Evolutionary conservation across 2,888 invertebrate genomes (phyloP).

Genomic region (Clistopyga incitator): DNA sequence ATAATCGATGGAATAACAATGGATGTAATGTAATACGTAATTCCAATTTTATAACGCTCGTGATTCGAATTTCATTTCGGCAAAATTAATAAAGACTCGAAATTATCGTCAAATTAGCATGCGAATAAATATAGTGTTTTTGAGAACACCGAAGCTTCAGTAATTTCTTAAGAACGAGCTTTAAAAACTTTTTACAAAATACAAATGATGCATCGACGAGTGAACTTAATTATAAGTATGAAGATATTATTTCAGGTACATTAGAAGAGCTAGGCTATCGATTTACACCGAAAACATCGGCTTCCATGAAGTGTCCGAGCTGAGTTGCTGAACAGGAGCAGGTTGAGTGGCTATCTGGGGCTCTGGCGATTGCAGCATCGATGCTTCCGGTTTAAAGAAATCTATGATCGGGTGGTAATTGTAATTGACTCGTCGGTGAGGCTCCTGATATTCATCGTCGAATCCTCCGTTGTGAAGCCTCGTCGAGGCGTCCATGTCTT

Average conservation of each 20-base stretch:
- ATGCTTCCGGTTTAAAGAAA: slow-evolving; percentile 87
- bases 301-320: slow-evolving; percentile 77
- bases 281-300: slow-evolving; percentile 79
- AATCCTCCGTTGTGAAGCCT: slow-evolving; percentile 78
- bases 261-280: slow-evolving; percentile 53
- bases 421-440: slow-evolving; percentile 89
- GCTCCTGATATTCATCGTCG: slow-evolving; percentile 81
- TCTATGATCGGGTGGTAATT: slow-evolving; percentile 94
- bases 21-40: slow-evolving; percentile 3
- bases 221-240: slow-evolving; percentile 14
- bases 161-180: slow-evolving; percentile 21
- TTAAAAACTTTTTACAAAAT: slow-evolving; percentile 58
- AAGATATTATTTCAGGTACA: slow-evolving; percentile 76
- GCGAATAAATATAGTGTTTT: slow-evolving; percentile 43
- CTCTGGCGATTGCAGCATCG: slow-evolving; percentile 79
- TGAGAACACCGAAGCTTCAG: background rate
- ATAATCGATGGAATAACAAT: slow-evolving; percentile 30
- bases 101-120: slow-evolving; percentile 32
- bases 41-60: slow-evolving; percentile 32
- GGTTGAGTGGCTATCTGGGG: slow-evolving; percentile 62
- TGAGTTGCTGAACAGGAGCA: slow-evolving; percentile 58
- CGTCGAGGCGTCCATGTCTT: slow-evolving; percentile 73
- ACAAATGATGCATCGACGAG: slow-evolving; percentile 8
- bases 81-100: slow-evolving; percentile 31
- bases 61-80: slow-evolving; percentile 3